Conservation (phyloP, 2,888 invertebrate genomes). For the Myathropa florea region DNA sequence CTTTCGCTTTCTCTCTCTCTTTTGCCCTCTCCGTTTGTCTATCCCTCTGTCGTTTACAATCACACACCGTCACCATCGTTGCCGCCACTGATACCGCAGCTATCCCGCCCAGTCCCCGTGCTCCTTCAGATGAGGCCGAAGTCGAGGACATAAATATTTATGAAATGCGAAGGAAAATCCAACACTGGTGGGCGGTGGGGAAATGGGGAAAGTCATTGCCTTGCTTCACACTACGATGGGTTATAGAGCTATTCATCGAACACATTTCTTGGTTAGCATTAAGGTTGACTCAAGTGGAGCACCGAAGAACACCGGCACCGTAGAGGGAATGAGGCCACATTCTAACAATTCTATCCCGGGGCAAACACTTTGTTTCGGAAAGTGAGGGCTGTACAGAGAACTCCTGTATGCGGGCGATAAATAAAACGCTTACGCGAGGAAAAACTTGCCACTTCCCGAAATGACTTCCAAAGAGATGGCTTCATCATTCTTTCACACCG, state of each 20-base stretch:
- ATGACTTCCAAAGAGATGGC: slow-evolving; percentile 64
- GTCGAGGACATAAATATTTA: slow-evolving; percentile 68
- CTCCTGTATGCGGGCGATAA: slow-evolving; percentile 52
- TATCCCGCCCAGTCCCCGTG: slow-evolving; percentile 1
- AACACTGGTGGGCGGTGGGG: slow-evolving; percentile 29
- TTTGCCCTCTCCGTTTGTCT: neutral
- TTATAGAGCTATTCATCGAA: slow-evolving; percentile 56
- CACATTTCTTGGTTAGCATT: slow-evolving; percentile 59
- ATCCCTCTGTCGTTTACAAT: neutral
- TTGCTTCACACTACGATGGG: slow-evolving; percentile 43
- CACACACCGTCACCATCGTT: neutral
- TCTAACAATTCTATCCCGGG: slow-evolving; percentile 42
- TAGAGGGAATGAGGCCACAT: slow-evolving; percentile 14
- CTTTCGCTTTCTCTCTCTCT: slow-evolving; percentile 31
- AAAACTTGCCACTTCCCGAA: slow-evolving; percentile 62
- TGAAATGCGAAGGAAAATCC: slow-evolving; percentile 63
- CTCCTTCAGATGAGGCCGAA: slow-evolving; percentile 28
- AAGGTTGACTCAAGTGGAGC: slow-evolving; percentile 12
- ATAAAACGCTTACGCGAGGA: slow-evolving; percentile 65
- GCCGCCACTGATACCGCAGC: slow-evolving; percentile 8
- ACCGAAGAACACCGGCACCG: neutral
- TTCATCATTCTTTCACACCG: slow-evolving; percentile 41
- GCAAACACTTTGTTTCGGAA: slow-evolving; percentile 3
- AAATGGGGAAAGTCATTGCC: slow-evolving; percentile 32
- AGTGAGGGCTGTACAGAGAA: neutral